Conservation (phyloP, 2,888 invertebrate genomes). For the Orthonychiurus folsomi region DNA sequence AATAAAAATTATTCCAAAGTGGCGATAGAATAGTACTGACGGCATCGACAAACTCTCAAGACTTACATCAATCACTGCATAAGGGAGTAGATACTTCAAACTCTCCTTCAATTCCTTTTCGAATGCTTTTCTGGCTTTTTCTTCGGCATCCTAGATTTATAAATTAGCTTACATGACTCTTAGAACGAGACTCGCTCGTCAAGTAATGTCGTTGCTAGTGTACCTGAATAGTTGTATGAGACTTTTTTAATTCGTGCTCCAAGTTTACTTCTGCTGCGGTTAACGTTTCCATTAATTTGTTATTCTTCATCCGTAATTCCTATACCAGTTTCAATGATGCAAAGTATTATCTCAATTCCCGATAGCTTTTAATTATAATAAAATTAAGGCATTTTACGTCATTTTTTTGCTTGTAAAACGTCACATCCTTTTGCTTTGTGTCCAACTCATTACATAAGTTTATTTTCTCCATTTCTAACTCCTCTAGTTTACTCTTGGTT, state of each 20-base stretch:
- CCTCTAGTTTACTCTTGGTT: not conserved
- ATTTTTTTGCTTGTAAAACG: not conserved
- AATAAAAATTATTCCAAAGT: too few species aligned
- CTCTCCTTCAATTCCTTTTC: not conserved
- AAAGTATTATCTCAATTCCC: too few species aligned
- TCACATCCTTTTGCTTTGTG: not conserved
- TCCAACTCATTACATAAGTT: not conserved
- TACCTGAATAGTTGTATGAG: not conserved
- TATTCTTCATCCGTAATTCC: not conserved
- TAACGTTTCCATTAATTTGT: not conserved
- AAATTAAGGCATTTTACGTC: not conserved
- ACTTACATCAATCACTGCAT: not conserved
- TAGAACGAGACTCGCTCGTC: not conserved
- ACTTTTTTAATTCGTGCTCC: not conserved
- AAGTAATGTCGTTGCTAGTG: too few species aligned
- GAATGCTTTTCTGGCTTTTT: not conserved
- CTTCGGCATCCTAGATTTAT: not conserved
- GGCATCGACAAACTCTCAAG: too few species aligned
- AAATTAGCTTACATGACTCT: not conserved
- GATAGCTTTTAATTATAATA: not conserved
- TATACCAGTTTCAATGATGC: too few species aligned
- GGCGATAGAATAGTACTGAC: too few species aligned
- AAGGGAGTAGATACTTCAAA: not conserved
- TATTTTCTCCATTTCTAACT: not conserved
- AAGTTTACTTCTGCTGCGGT: not conserved